Conservation (phyloP, 2,797 vertebrate genomes). For the Pangasius mekongensis region DNA sequence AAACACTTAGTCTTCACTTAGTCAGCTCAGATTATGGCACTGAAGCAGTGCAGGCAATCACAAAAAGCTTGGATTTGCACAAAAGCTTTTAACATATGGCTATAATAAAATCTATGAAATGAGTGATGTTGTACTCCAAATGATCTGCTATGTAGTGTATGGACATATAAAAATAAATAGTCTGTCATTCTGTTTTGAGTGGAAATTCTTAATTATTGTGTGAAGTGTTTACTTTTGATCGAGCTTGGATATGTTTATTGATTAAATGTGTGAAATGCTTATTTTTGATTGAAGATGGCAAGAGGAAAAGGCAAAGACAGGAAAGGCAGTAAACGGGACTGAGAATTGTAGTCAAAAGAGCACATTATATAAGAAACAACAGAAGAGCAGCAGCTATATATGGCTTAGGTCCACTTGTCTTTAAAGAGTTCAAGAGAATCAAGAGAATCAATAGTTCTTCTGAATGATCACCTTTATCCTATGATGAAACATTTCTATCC, state of each 20-base stretch:
- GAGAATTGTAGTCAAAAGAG: not conserved
- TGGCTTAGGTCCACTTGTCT: not conserved
- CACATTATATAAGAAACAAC: not conserved
- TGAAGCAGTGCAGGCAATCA: conserved; percentile 23
- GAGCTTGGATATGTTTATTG: no score
- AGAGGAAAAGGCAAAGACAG: not conserved
- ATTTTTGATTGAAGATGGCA: not conserved
- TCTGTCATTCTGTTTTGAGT: not conserved
- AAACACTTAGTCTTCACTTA: conserved; percentile 24
- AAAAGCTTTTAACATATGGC: conserved; percentile 30
- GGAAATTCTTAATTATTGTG: not conserved
- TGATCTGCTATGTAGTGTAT: not conserved
- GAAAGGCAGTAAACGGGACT: not conserved
- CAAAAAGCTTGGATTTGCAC: conserved; percentile 29
- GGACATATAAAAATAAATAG: not conserved
- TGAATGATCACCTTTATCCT: not conserved
- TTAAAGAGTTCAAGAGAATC: no score
- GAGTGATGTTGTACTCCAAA: not conserved
- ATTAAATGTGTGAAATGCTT: no score
- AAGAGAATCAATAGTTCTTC: not conserved
- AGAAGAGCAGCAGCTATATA: not conserved
- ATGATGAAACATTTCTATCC: not conserved
- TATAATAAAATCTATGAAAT: conserved; percentile 19
- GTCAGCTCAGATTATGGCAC: conserved; percentile 31
- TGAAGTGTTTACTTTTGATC: not conserved